A percentile compares a stretch with the other conserved stretches of the same genome.
phyloP scores from a whole-genome alignment of 2,888 invertebrate species.

The Patella caerulea region DNA sequence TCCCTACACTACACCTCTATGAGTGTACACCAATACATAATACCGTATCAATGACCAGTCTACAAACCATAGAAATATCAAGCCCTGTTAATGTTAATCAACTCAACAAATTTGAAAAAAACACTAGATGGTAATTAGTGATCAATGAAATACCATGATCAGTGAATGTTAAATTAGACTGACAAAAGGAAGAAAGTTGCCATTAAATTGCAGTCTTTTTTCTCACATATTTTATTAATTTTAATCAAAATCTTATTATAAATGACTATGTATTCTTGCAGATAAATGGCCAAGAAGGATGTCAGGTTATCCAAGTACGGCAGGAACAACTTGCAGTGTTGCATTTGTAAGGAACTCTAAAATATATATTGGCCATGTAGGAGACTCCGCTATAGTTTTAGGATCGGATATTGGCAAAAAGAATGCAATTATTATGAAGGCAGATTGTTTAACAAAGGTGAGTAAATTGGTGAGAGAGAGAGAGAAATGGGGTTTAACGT shows the following conservation, averaged over 20 bases:
- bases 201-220: background rate
- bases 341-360: constrained; percentile 93
- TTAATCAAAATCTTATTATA: background rate
- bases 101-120: too few relatives aligned
- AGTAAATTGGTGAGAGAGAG: constrained; percentile 3
- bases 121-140: too few relatives aligned
- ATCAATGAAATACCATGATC: too few relatives aligned
- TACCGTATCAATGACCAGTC: too few relatives aligned
- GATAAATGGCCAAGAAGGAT: constrained; percentile 94
- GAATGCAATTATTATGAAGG: constrained; percentile 38
- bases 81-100: too few relatives aligned
- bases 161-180: background rate
- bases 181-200: background rate
- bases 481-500: too few relatives aligned
- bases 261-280: constrained; percentile 41
- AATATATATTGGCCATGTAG: constrained; percentile 97
- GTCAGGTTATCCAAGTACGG: constrained; percentile 94
- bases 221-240: background rate
- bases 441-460: constrained; percentile 61
- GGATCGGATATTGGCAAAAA: constrained; percentile 77
- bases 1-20: too few relatives aligned
- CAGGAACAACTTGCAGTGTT: constrained; percentile 96
- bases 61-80: too few relatives aligned
- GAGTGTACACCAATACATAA: too few relatives aligned
- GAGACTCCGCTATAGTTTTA: constrained; percentile 95